These are phyloP conservation scores for Gasterosteus aculeatus DNA, from an alignment of 2,113 vertebrate genomes.

Conservation along the genomic window DNA sequence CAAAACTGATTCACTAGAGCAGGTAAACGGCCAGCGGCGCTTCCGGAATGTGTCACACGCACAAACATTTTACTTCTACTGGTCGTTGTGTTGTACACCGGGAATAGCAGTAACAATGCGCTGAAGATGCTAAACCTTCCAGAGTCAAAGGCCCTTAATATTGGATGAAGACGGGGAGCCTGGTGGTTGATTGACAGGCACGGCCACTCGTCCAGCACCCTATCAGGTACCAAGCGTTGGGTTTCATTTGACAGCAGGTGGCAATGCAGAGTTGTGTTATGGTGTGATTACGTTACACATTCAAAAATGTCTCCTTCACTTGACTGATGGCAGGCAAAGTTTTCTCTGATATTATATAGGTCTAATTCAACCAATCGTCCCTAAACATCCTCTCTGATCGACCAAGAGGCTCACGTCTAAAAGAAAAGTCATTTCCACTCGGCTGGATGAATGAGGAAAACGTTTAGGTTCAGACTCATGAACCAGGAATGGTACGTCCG, in stretches of 20 bases:
- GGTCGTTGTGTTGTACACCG: slow-evolving; percentile 50
- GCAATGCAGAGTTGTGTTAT: slow-evolving; percentile 50
- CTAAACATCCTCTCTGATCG: slow-evolving; percentile 57
- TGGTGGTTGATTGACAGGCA: slow-evolving; percentile 62
- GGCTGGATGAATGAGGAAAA: slow-evolving; percentile 62
- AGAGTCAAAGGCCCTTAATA: slow-evolving; percentile 71
- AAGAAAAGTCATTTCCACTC: slow-evolving; percentile 57
- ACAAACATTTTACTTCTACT: slow-evolving; percentile 55
- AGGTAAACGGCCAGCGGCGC: slow-evolving; percentile 45
- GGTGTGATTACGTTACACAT: slow-evolving; percentile 62
- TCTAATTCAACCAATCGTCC: slow-evolving; percentile 45
- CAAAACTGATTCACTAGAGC: slow-evolving; percentile 58
- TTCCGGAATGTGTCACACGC: slow-evolving; percentile 53
- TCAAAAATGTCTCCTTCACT: slow-evolving; percentile 65
- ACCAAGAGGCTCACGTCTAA: slow-evolving; percentile 54
- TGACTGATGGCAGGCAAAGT: slow-evolving; percentile 44
- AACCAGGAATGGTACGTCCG: slow-evolving; percentile 42
- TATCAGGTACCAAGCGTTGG: slow-evolving; percentile 67
- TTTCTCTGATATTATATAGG: slow-evolving; percentile 40
- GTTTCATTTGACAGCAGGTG: slow-evolving; percentile 68
- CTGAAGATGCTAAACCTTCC: slow-evolving; percentile 61
- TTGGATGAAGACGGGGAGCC: slow-evolving; percentile 74
- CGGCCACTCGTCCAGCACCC: slow-evolving; percentile 59
- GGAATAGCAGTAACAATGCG: slow-evolving; percentile 64
- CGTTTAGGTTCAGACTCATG: slow-evolving; percentile 49